These are phyloP conservation scores for Petrolisthes cinctipes DNA, from an alignment of 2,888 invertebrate species.

Conservation along the genomic window DNA sequence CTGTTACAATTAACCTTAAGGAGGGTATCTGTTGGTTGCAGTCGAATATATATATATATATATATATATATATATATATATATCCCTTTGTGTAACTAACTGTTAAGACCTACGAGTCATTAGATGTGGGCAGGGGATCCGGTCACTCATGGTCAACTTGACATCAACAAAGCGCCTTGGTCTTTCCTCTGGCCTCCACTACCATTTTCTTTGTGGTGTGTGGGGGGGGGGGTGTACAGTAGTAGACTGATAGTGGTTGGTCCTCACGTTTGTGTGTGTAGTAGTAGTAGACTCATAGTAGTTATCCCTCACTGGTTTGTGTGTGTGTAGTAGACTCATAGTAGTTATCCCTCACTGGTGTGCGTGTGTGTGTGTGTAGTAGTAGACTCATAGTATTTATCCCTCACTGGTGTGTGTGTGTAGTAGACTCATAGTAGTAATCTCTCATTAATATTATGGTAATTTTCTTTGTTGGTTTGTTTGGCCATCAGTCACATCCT, in stretches of 20 bases:
- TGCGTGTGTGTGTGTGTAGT: not conserved
- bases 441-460: not conserved
- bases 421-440: not conserved
- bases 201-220: not conserved
- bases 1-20: not conserved
- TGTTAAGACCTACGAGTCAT: not conserved
- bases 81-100: not conserved
- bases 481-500: too few relatives aligned
- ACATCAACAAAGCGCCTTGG: not conserved
- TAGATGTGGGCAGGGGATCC: not conserved
- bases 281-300: not conserved
- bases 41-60: slow-evolving; percentile 8
- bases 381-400: not conserved
- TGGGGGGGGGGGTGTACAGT: not conserved
- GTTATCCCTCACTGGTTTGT: not conserved
- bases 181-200: not conserved
- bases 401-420: not conserved
- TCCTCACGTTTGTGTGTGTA: not conserved
- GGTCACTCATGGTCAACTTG: not conserved
- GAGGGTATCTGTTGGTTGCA: not conserved
- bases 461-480: too few relatives aligned
- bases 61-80: slow-evolving; percentile 15
- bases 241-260: not conserved
- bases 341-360: not conserved
- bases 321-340: not conserved